phyloP scores from a whole-genome alignment of 1,140 invertebrate genomes.

The Drosophila repleta region DNA sequence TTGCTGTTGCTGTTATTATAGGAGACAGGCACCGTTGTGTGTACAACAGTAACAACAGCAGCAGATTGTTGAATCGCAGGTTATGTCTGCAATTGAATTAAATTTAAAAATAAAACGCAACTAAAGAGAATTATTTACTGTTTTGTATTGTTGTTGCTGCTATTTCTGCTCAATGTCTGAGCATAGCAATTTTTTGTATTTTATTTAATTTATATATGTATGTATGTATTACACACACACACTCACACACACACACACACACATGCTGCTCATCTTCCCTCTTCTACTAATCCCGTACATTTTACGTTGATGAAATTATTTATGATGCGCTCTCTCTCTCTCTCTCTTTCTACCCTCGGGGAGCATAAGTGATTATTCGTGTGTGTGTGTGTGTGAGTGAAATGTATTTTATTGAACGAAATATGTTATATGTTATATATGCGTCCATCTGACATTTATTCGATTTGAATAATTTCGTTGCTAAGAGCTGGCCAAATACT shows the following conservation, averaged over 20 bases:
- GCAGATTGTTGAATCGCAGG: slow-evolving; percentile 11
- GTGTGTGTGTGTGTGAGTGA: neutral
- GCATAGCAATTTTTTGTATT: slow-evolving; percentile 41
- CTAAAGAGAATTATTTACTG: slow-evolving; percentile 45
- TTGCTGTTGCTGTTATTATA: slow-evolving; percentile 28
- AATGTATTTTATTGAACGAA: slow-evolving; percentile 48
- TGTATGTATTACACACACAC: neutral
- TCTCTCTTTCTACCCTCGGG: neutral
- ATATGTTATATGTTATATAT: slow-evolving; percentile 39
- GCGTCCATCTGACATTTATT: slow-evolving; percentile 30
- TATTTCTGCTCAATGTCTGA: slow-evolving; percentile 56
- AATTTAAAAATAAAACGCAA: slow-evolving; percentile 60
- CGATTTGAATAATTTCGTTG: slow-evolving; percentile 26
- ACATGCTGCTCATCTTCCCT: slow-evolving; percentile 8
- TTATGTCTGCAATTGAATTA: slow-evolving; percentile 76
- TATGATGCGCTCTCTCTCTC: slow-evolving; percentile 48
- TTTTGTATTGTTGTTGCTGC: slow-evolving; percentile 42
- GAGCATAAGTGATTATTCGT: neutral
- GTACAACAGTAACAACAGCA: slow-evolving; percentile 52
- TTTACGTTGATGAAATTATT: slow-evolving; percentile 68
- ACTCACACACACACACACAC: slow-evolving; percentile 1
- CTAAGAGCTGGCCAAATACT: slow-evolving; percentile 19
- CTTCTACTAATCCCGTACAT: slow-evolving; percentile 47
- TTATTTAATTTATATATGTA: slow-evolving; percentile 61
- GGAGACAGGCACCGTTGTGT: slow-evolving; percentile 69